Conservation (phyloP, 2,797 vertebrate species). For the Sphaeramia orbicularis region DNA sequence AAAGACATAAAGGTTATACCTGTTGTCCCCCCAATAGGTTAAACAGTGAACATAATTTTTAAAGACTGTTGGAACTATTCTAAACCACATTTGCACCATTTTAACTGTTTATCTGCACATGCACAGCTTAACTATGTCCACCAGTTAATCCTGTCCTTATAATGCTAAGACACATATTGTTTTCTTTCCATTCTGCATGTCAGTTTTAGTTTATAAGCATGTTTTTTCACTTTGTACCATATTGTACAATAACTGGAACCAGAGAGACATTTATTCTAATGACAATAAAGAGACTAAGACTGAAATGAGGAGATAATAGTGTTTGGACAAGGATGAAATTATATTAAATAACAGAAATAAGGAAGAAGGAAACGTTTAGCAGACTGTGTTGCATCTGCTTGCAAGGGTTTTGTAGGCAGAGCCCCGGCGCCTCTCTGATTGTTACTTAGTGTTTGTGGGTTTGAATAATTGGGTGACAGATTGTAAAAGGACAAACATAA, state of each 20-base stretch:
- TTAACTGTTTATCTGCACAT: too few species aligned
- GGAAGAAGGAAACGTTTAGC: too few species aligned
- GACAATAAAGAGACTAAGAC: not conserved
- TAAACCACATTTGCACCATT: too few species aligned
- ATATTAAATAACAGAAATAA: conserved; percentile 6
- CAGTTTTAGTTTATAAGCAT: not conserved
- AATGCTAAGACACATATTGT: too few species aligned
- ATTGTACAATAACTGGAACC: not conserved
- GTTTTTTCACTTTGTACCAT: too few species aligned
- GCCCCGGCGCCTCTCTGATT: conserved; percentile 48
- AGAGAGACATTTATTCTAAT: not conserved
- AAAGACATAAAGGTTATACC: too few species aligned
- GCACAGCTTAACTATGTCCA: too few species aligned
- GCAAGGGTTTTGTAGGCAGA: conserved; percentile 21
- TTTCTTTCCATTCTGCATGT: not conserved
- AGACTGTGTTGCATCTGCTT: not conserved
- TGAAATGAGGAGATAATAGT: not conserved
- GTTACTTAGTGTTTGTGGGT: conserved; percentile 65
- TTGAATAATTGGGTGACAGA: conserved; percentile 59
- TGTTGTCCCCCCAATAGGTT: too few species aligned
- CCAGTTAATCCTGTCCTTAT: too few species aligned
- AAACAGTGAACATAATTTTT: too few species aligned
- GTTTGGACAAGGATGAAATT: not conserved
- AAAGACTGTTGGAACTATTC: too few species aligned
- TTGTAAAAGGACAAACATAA: conserved; percentile 56